Evolutionary conservation across 2,797 vertebrate species (phyloP).

Genomic region (Accipiter fasciatus): DNA sequence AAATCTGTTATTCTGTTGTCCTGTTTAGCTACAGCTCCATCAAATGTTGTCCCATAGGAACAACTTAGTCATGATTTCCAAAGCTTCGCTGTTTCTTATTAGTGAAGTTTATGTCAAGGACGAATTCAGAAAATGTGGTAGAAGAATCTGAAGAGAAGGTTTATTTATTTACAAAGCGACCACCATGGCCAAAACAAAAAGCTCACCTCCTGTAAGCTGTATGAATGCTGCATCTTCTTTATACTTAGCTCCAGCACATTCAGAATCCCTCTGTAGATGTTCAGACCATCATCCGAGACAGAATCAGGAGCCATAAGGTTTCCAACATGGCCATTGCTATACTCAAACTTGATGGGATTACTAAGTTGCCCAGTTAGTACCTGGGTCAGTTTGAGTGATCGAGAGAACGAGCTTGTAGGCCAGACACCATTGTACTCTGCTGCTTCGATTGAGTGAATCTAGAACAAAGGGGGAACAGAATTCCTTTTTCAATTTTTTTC

Average conservation of each 20-base stretch:
- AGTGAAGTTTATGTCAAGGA: not conserved
- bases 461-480: not conserved
- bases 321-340: conserved; percentile 74
- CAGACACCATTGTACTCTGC: conserved; percentile 81
- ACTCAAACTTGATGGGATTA: conserved; percentile 80
- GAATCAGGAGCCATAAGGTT: conserved; percentile 70
- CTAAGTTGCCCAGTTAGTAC: conserved; percentile 74
- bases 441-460: conserved; percentile 74
- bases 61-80: not conserved
- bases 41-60: not conserved
- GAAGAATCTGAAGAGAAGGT: not conserved
- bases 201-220: conserved; percentile 82
- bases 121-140: not conserved
- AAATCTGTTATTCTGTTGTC: not conserved
- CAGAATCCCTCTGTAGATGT: conserved; percentile 77
- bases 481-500: not conserved
- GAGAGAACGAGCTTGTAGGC: conserved; percentile 72
- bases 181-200: not conserved
- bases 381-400: conserved; percentile 74
- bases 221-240: conserved; percentile 78
- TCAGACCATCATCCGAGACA: conserved; percentile 72
- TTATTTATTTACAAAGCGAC: not conserved
- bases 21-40: not conserved
- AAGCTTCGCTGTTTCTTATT: not conserved
- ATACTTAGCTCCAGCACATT: conserved; percentile 79